These are phyloP conservation scores for Parazoanthus swiftii DNA, from an alignment of 92 coral and sea anemone genomes.

Conservation along the genomic window DNA sequence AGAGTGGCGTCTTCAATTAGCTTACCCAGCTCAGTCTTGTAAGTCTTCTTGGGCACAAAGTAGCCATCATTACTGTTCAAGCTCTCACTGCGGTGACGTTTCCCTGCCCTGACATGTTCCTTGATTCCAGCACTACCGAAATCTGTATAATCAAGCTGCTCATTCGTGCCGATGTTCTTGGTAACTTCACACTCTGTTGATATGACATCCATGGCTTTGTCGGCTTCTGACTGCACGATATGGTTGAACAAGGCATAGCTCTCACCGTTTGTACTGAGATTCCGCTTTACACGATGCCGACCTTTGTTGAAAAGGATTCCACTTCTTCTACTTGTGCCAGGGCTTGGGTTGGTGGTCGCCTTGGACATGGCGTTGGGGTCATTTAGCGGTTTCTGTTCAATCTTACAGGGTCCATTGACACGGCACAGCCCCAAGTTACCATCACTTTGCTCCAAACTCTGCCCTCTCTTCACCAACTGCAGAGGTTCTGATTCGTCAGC, in stretches of 20 bases:
- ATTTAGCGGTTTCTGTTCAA: constrained; percentile 50
- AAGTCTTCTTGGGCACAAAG: constrained; percentile 68
- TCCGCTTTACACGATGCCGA: constrained; percentile 86
- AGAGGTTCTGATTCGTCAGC: not conserved
- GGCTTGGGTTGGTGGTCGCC: constrained; percentile 93
- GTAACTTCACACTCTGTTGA: constrained; percentile 80
- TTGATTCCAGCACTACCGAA: constrained; percentile 24
- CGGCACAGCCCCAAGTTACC: constrained; percentile 34
- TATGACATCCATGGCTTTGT: constrained; percentile 60
- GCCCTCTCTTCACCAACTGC: constrained; percentile 18
- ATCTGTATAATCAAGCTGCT: constrained; percentile 45
- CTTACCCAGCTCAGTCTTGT: constrained; percentile 85
- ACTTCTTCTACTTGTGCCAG: constrained; percentile 99
- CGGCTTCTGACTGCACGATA: constrained; percentile 63
- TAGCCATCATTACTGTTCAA: constrained; percentile 60
- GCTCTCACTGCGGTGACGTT: constrained; percentile 66
- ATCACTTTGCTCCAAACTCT: constrained; percentile 8
- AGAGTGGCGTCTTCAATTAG: constrained; percentile 87
- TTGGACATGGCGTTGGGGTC: constrained; percentile 58
- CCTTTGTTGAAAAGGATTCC: constrained; percentile 98
- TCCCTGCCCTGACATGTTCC: constrained; percentile 57
- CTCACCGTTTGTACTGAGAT: constrained; percentile 76
- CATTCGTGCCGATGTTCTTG: constrained; percentile 70
- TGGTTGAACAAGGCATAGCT: constrained; percentile 57
- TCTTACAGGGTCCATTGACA: constrained; percentile 47